phyloP scores from a whole-genome alignment of 1,140 invertebrate genomes.

The Caenorhabditis elegans region DNA sequence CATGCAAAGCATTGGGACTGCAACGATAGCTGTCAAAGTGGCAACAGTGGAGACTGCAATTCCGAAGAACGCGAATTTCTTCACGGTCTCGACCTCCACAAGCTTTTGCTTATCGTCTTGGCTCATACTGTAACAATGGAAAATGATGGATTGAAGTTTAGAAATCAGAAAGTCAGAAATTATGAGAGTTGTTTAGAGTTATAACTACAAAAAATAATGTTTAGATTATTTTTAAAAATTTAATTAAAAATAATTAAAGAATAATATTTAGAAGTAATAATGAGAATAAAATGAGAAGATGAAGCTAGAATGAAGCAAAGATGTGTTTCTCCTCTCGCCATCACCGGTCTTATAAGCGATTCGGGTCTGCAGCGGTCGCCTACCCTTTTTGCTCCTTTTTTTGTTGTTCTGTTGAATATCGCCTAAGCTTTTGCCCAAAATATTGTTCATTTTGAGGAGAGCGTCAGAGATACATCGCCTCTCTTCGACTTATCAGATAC shows the following conservation, averaged over 20 bases:
- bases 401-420: conserved; percentile 32
- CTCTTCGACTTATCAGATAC: conserved; percentile 25
- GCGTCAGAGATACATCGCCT: conserved; percentile 2
- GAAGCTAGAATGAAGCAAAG: not conserved
- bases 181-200: too few relatives aligned
- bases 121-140: not conserved
- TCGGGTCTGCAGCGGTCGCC: conserved; percentile 28
- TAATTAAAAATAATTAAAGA: too few relatives aligned
- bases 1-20: conserved; percentile 60
- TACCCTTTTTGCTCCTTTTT: conserved; percentile 31
- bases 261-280: not conserved
- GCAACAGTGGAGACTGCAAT: conserved; percentile 57
- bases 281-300: not conserved
- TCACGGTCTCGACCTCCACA: conserved; percentile 42
- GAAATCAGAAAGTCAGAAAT: not conserved
- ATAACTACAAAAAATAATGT: too few relatives aligned
- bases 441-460: not conserved
- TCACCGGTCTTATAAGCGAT: conserved; percentile 1
- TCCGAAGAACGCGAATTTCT: conserved; percentile 50
- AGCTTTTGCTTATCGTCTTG: conserved; percentile 44
- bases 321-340: conserved; percentile 14
- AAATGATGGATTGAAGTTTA: not conserved
- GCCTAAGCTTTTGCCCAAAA: conserved; percentile 9
- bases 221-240: too few relatives aligned
- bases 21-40: conserved; percentile 57